phyloP scores from a whole-genome alignment of 2,113 vertebrate species.

The Stigmatopora nigra region DNA sequence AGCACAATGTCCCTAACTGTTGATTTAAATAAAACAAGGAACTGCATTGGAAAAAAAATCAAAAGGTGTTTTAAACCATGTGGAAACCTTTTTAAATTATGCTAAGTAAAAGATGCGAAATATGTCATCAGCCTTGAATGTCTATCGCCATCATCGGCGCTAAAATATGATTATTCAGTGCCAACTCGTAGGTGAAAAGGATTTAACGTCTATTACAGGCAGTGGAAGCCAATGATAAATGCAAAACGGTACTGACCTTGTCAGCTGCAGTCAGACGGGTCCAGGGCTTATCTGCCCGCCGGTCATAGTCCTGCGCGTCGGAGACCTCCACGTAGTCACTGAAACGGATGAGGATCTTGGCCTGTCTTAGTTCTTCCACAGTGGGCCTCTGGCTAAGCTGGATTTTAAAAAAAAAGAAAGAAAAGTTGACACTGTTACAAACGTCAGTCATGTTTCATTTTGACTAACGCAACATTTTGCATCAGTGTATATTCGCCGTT shows the following conservation, averaged over 20 bases:
- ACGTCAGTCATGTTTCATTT: no score
- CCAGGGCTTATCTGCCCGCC: slow-evolving; percentile 96
- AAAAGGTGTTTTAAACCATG: no score
- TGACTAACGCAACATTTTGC: no score
- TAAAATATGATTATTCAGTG: background rate
- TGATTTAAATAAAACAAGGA: no score
- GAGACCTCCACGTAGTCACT: slow-evolving; percentile 97
- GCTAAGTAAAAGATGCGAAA: background rate
- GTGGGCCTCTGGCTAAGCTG: slow-evolving; percentile 97
- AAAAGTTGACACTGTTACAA: no score
- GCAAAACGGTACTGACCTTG: slow-evolving; percentile 73
- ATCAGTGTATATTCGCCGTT: no score
- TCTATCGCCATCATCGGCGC: background rate
- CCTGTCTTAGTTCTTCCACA: slow-evolving; percentile 90
- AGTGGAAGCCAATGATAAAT: background rate
- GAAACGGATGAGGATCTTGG: slow-evolving; percentile 96
- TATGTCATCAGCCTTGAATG: background rate
- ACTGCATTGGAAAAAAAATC: no score
- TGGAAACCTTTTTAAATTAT: background rate
- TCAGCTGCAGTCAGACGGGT: slow-evolving; percentile 94
- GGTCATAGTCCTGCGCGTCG: slow-evolving; percentile 93
- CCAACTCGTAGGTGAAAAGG: background rate
- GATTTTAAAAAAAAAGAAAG: background rate
- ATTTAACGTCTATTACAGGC: no score
- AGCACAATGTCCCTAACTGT: no score